Percentiles rank a stretch among this genome's conserved stretches.
Conservation (phyloP, 2,888 invertebrate species). For the Anagyrus pseudococci region DNA sequence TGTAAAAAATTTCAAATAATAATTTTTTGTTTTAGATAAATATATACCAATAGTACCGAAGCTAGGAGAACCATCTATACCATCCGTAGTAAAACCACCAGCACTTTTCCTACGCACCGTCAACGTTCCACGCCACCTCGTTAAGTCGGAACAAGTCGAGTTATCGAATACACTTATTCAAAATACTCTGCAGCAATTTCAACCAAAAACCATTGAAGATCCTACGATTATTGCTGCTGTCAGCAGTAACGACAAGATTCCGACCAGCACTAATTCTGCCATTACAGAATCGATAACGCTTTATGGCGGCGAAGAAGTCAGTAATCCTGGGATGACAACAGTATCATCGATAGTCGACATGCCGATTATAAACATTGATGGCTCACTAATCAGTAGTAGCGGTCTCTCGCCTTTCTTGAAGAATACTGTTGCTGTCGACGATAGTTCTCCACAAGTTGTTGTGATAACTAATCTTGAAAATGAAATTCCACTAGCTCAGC, state of each 20-base stretch:
- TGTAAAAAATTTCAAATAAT: slow-evolving; percentile 5
- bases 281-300: slow-evolving; percentile 5
- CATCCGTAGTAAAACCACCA: background rate
- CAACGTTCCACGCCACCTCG: slow-evolving; percentile 40
- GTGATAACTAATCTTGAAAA: background rate
- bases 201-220: background rate
- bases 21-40: background rate
- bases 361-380: slow-evolving; percentile 50
- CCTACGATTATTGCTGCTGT: background rate
- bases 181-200: slow-evolving; percentile 7
- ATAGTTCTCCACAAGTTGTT: background rate
- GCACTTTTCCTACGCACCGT: slow-evolving; percentile 43
- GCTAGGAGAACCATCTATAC: background rate
- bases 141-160: slow-evolving; percentile 21
- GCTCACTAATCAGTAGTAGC: slow-evolving; percentile 43
- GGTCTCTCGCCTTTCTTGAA: slow-evolving; percentile 56
- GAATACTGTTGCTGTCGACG: background rate
- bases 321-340: background rate
- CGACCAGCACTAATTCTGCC: background rate
- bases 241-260: background rate
- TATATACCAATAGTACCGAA: slow-evolving; percentile 53
- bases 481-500: too few relatives aligned
- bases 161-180: slow-evolving; percentile 10
- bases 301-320: background rate
- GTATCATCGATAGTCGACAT: slow-evolving; percentile 44